Percentiles rank a stretch among this genome's conserved stretches.
phyloP scores from a whole-genome alignment of 2,888 invertebrate species.

The Lagria hirta region DNA sequence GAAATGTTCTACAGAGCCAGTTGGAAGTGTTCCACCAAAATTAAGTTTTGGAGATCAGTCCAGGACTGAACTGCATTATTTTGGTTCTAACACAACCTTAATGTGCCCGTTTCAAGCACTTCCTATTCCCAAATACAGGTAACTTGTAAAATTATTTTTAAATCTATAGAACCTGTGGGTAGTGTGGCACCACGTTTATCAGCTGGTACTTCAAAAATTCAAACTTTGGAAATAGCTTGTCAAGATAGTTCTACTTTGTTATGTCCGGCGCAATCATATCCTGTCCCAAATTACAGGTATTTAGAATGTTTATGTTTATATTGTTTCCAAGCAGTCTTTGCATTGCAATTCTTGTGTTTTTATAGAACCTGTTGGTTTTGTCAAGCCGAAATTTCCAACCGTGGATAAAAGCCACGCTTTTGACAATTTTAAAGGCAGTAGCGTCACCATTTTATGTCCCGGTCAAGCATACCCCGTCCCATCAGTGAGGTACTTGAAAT shows the following conservation, averaged over 20 bases:
- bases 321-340: background rate
- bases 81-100: slow-evolving; percentile 56
- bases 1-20: slow-evolving; percentile 77
- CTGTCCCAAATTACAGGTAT: slow-evolving; percentile 73
- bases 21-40: slow-evolving; percentile 74
- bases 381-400: slow-evolving; percentile 64
- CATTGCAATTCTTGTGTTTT: slow-evolving; percentile 27
- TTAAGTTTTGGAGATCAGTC: slow-evolving; percentile 50
- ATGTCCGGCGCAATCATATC: slow-evolving; percentile 66
- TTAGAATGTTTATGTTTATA: slow-evolving; percentile 7
- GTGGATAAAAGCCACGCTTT: slow-evolving; percentile 67
- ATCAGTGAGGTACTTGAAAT: slow-evolving; percentile 64
- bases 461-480: slow-evolving; percentile 78
- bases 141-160: slow-evolving; percentile 43
- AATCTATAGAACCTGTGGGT: slow-evolving; percentile 57
- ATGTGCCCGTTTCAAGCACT: slow-evolving; percentile 69
- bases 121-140: slow-evolving; percentile 74
- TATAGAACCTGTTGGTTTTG: slow-evolving; percentile 62
- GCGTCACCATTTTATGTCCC: slow-evolving; percentile 69
- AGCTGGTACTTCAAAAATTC: slow-evolving; percentile 40
- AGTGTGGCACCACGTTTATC: slow-evolving; percentile 58
- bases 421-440: slow-evolving; percentile 55
- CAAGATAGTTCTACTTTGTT: slow-evolving; percentile 56
- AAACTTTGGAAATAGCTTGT: slow-evolving; percentile 36
- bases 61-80: slow-evolving; percentile 37